Evolutionary conservation across 2,113 vertebrate genomes (phyloP).

Genomic region (Cacatua alba): DNA sequence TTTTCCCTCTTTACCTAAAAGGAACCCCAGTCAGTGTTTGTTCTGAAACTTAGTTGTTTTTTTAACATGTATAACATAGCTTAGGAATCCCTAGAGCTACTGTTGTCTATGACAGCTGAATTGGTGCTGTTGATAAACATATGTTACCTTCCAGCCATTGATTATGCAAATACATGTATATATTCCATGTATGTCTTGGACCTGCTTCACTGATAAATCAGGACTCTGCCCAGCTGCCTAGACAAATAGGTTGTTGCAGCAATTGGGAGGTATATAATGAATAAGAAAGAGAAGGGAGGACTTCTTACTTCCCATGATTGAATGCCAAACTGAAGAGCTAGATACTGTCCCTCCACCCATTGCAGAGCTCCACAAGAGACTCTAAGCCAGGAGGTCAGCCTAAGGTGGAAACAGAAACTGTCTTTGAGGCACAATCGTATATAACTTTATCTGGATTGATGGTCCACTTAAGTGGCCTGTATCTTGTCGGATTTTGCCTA

Average conservation of each 20-base stretch:
- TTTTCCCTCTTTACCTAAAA: background rate
- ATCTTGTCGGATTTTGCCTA: background rate
- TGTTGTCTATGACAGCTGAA: background rate
- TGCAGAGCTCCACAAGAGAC: background rate
- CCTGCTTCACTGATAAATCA: background rate
- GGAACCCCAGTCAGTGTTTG: accelerated
- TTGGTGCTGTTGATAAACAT: background rate
- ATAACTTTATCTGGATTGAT: background rate
- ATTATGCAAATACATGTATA: background rate
- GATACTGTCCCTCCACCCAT: background rate
- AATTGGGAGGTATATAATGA: background rate
- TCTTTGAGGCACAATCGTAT: background rate
- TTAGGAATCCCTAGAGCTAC: background rate
- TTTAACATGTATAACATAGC: background rate
- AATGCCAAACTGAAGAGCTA: background rate
- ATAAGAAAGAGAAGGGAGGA: background rate
- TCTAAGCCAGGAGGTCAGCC: background rate
- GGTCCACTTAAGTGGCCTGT: background rate
- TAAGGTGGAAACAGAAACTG: background rate
- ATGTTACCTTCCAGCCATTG: background rate
- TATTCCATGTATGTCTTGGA: background rate
- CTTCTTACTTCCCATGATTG: background rate
- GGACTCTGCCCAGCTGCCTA: background rate
- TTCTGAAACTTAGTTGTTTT: accelerated
- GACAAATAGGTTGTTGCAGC: background rate